Evolutionary conservation across 1,140 invertebrate species (phyloP).

Genomic region (Drosophila paulistorum): DNA sequence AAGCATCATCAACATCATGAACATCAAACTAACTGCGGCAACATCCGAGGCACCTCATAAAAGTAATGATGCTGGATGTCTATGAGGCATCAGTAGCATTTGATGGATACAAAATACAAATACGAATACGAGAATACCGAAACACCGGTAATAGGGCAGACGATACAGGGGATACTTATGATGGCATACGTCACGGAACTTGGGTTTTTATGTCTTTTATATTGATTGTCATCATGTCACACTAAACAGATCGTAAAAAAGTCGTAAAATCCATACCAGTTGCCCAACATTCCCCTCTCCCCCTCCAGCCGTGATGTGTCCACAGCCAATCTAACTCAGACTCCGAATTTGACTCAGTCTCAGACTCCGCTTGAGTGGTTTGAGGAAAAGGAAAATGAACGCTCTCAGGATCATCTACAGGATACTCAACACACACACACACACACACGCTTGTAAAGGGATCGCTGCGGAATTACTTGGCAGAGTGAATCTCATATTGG

Average conservation of each 20-base stretch:
- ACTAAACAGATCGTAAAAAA: conserved; percentile 82
- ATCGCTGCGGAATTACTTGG: conserved; percentile 9
- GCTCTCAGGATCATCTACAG: conserved; percentile 39
- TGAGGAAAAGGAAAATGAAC: conserved; percentile 38
- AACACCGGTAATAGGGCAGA: conserved; percentile 9
- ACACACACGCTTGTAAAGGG: background rate
- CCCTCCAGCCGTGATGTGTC: background rate
- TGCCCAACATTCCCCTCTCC: background rate
- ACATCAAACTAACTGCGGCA: conserved; percentile 64
- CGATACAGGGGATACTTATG: conserved; percentile 61
- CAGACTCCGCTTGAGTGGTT: conserved; percentile 34
- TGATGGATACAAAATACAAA: conserved; percentile 50
- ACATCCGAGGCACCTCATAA: conserved; percentile 77
- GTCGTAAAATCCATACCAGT: conserved; percentile 69
- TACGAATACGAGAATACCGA: conserved; percentile 27
- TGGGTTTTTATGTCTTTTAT: conserved; percentile 79
- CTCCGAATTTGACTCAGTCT: background rate
- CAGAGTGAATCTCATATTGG: conserved; percentile 21
- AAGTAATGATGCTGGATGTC: conserved; percentile 69
- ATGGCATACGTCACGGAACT: conserved; percentile 82
- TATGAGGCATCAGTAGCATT: conserved; percentile 58
- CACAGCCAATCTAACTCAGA: background rate
- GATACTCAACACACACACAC: conserved; percentile 18
- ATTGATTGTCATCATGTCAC: conserved; percentile 81
- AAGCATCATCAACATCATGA: conserved; percentile 57